phyloP scores from a whole-genome alignment of 2,888 invertebrate species.

The Druceiella hillmani region DNA sequence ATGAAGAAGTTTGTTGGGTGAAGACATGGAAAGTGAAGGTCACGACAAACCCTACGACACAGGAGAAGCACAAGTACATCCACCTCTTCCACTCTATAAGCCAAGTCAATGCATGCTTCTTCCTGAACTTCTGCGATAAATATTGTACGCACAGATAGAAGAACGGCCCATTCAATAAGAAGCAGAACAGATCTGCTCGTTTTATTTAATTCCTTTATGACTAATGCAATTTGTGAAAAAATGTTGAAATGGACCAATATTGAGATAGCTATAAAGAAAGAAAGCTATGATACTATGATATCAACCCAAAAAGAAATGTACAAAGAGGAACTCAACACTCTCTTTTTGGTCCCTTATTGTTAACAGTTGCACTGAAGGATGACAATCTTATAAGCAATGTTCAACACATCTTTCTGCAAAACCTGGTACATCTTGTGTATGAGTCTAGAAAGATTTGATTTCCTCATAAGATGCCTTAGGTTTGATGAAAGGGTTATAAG shows the following conservation, averaged over 20 bases:
- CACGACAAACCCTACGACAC: constrained; percentile 4
- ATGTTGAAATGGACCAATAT: constrained; percentile 4
- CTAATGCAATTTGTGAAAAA: constrained; percentile 3
- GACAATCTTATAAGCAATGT: constrained; percentile 17
- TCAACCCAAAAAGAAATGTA: constrained; percentile 4
- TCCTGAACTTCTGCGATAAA: too few relatives aligned
- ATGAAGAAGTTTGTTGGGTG: not conserved
- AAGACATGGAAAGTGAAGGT: constrained; percentile 5
- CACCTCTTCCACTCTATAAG: too few relatives aligned
- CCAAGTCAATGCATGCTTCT: too few relatives aligned
- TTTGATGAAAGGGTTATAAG: constrained; percentile 12
- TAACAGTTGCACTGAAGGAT: constrained; percentile 14
- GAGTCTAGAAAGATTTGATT: constrained; percentile 19
- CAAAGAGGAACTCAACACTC: constrained; percentile 3
- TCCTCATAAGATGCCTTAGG: constrained; percentile 17
- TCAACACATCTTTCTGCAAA: constrained; percentile 17
- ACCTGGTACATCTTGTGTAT: constrained; percentile 16
- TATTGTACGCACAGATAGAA: not conserved
- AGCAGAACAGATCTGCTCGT: constrained; percentile 7
- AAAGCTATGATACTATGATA: constrained; percentile 4
- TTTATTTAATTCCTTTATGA: too few relatives aligned
- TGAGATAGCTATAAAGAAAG: constrained; percentile 3
- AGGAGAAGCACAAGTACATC: too few relatives aligned
- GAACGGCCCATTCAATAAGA: constrained; percentile 7
- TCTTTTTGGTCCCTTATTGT: constrained; percentile 9